Base-by-base conservation (phyloP, 1,140 invertebrate species). In the Arion vulgaris region DNA sequence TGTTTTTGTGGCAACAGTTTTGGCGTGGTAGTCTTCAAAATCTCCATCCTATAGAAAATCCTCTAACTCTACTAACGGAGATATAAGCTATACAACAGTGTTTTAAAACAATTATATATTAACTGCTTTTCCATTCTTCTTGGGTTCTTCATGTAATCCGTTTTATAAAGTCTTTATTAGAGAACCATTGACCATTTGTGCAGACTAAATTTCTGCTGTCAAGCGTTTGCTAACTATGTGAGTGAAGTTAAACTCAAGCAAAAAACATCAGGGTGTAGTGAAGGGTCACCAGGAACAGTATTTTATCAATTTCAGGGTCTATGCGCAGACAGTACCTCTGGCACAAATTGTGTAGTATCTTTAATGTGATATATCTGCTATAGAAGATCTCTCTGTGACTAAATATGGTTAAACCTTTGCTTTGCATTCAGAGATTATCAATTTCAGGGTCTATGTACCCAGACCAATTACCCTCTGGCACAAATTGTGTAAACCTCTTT, bases 181-280 rank as follows among this genome's bases (percentile, higher is more conserved):
- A 94, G 39, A 95, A 95, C 95, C 95, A 0, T 91, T 96, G 13
- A 95, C 94, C 87, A 95, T 95, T 66, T 96, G 95, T 87, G 94
- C 95, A 72, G 95, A 95, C 87, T 95, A 96, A 91, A 95, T 96
- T 78, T 93, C 94, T 81, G 88, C 92, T 32, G 90, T 96, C 71
- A 95, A 95, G 82, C 88, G 89, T 73, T 91, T 93, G 76, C 86
- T 94, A 19, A 36, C 90, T 39, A 90, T 13, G 83, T 38, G 2
- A 95, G 95, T 90, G 94, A 94, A 83, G 87, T 96, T 1, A 95
- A 95, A 91, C 88, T 96, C 66, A 94, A 94, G 78, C 95, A 96
- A 87, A 95, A 95, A 88, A 92, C 91, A 51, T 95, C 95, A 15
- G 93, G 83, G 92, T 96, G 36, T 85, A 74, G 86, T 96, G n/a